Conservation (phyloP, 2,797 vertebrate species). For the Falco concolor region DNA sequence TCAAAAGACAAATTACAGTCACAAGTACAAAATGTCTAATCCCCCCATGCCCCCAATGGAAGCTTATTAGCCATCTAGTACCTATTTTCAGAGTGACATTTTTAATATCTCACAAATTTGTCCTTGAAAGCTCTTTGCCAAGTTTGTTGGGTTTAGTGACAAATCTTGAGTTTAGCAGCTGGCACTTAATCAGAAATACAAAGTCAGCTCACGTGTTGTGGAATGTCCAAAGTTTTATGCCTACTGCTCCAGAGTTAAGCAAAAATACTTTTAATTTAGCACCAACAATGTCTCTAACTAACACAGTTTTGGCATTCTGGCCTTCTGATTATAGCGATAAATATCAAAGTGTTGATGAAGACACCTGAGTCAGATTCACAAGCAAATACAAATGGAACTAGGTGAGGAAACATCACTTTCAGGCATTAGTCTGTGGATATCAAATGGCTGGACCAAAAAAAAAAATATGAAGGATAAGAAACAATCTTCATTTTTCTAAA, state of each 20-base stretch:
- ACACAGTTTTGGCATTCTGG: background rate
- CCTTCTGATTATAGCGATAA: slow-evolving; percentile 21
- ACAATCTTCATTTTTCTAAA: slow-evolving; percentile 10
- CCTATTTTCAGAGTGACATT: slow-evolving; percentile 37
- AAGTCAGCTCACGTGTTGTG: slow-evolving; percentile 28
- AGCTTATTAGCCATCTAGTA: background rate
- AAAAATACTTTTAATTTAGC: background rate
- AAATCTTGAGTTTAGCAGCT: background rate
- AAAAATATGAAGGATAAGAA: background rate
- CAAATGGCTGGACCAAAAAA: background rate
- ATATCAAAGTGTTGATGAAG: slow-evolving; percentile 16
- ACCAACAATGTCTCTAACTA: background rate
- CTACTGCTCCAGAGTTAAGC: slow-evolving; percentile 19
- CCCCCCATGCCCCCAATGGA: background rate
- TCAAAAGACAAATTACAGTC: slow-evolving; percentile 14
- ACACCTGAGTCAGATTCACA: slow-evolving; percentile 54
- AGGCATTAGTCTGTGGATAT: slow-evolving; percentile 8
- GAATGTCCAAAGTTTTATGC: slow-evolving; percentile 65
- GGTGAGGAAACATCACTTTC: slow-evolving; percentile 36
- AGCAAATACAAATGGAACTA: slow-evolving; percentile 51
- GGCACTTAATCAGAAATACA: background rate
- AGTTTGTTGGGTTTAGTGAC: background rate
- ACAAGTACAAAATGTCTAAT: slow-evolving; percentile 17
- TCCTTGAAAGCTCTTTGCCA: background rate
- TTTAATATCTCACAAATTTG: background rate